phyloP scores from a whole-genome alignment of 2,888 invertebrate species.

The Tetranychus truncatus region DNA sequence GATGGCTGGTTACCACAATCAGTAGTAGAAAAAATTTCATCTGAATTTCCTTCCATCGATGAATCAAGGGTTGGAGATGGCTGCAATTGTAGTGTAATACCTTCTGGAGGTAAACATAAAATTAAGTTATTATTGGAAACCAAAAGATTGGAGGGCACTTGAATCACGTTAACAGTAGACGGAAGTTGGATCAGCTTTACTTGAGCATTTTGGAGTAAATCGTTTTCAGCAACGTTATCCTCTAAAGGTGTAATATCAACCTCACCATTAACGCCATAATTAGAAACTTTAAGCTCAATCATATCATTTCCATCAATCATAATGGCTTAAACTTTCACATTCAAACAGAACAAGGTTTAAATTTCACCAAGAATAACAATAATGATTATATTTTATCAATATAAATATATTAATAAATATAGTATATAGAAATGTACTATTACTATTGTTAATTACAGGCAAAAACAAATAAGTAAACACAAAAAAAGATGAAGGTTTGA shows the following conservation, averaged over 20 bases:
- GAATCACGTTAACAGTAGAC: constrained; percentile 4
- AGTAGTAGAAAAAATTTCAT: not conserved
- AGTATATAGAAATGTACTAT: too few species aligned
- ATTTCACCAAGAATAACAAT: too few species aligned
- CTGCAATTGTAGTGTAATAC: constrained; percentile 9
- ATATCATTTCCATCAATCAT: too few species aligned
- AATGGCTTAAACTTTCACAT: too few species aligned
- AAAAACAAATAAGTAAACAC: too few species aligned
- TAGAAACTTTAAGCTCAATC: too few species aligned
- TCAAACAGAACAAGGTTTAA: too few species aligned
- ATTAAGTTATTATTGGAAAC: constrained; percentile 3
- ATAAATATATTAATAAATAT: too few species aligned
- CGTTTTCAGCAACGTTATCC: not conserved
- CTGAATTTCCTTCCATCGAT: not conserved
- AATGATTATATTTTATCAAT: too few species aligned
- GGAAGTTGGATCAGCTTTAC: not conserved
- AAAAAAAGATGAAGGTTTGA: too few species aligned
- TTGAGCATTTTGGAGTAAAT: not conserved
- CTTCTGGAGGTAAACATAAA: constrained; percentile 10
- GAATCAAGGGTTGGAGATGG: not conserved
- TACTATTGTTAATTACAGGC: too few species aligned
- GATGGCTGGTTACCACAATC: not conserved
- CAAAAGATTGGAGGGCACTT: constrained; percentile 8
- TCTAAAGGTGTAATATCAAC: not conserved
- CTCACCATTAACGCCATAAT: not conserved